phyloP scores from a whole-genome alignment of 2,888 invertebrate species.

The Athalia cordata region DNA sequence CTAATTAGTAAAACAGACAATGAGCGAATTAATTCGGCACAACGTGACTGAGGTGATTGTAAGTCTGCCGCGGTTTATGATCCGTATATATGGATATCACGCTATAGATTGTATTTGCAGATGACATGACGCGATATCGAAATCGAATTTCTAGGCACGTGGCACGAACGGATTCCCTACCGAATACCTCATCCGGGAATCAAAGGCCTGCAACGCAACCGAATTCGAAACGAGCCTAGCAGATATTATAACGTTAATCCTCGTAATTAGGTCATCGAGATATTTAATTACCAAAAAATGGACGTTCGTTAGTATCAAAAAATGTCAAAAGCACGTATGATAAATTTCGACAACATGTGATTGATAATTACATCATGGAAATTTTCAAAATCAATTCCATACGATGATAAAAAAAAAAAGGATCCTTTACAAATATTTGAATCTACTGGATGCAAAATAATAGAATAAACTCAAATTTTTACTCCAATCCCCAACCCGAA shows the following conservation, averaged over 20 bases:
- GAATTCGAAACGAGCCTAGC: conserved; percentile 31
- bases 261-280: conserved; percentile 26
- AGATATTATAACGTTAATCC: background rate
- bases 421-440: no score
- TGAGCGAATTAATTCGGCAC: conserved; percentile 1
- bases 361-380: no score
- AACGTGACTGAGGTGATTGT: background rate
- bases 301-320: no score
- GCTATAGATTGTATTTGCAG: background rate
- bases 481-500: no score
- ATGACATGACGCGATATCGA: conserved; percentile 11
- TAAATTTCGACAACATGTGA: no score
- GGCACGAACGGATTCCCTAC: conserved; percentile 23
- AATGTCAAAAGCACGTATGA: no score
- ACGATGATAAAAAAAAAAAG: no score
- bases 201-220: conserved; percentile 20
- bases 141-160: conserved; percentile 36
- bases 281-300: background rate
- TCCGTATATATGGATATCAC: background rate
- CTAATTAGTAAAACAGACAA: conserved; percentile 33
- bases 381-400: no score
- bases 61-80: background rate
- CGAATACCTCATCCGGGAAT: conserved; percentile 37
- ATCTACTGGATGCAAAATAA: no score
- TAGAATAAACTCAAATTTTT: no score